Base-by-base conservation (phyloP, 2,888 invertebrate species). In the Hirtodrosophila trivittata region DNA sequence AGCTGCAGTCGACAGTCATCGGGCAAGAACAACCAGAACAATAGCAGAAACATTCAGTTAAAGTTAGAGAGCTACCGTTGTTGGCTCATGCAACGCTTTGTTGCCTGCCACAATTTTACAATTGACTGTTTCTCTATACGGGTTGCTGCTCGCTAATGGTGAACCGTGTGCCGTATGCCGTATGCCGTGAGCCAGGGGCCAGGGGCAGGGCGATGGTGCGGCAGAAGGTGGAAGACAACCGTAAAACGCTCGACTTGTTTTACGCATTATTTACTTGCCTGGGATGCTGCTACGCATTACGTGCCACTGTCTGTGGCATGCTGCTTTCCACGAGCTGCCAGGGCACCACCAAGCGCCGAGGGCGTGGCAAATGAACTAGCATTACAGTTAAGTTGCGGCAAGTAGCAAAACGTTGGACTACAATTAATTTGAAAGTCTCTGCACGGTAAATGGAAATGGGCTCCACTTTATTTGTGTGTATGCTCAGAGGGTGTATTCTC, bases 171-270 rank as follows among this genome's bases (percentile, higher is more conserved):
- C n/a, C n/a, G 28, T 28, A 6, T 25, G 25, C 6, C 4, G 6
- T 25, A 25, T 3, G 25, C 25, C 6, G 25, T 25, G 6, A 25
- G 25, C n/a, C n/a, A n/a, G n/a, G n/a, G n/a, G n/a, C n/a, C n/a
- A n/a, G n/a, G n/a, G 33, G 26, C 18, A 30, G 41, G 21, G 16
- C 12, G 8, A 3, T n/a, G n/a, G n/a, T n/a, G 16, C 5, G 12
- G 2, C 7, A 18, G 37, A 8, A 14, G 12, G 16, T 25, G 38
- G 35, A 39, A 49, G 43, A 21, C 51, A 60, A 39, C 64, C 62
- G 83, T 82, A 82, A 76, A 81, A 76, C 85, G 85, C 77, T 84
- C 68, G 82, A 84, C 75, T 86, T 81, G 82, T 84, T 86, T 81
- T 84, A 82, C 82, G 82, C 85, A 81, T 84, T 82, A 82, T 84